Conservation (phyloP, 2,888 invertebrate genomes). For the Mythimna impura region DNA sequence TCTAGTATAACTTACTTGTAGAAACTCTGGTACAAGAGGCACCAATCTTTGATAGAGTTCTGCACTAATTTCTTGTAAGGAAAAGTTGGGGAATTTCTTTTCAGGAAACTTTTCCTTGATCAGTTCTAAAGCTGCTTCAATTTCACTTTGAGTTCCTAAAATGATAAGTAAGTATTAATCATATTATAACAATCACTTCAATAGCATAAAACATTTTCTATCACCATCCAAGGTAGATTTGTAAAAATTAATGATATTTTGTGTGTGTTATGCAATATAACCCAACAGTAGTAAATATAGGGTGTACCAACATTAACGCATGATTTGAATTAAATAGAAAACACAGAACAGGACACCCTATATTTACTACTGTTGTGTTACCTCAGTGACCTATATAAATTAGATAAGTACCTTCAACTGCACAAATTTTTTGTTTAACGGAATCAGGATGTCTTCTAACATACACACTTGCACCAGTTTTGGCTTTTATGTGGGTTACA, state of each 20-base stretch:
- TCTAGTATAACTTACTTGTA: slow-evolving; percentile 85
- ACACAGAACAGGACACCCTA: too few species aligned
- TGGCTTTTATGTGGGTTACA: slow-evolving; percentile 94
- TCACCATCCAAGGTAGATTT: not conserved
- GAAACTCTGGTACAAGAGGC: slow-evolving; percentile 89
- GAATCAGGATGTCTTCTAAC: slow-evolving; percentile 95
- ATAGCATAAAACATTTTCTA: not conserved
- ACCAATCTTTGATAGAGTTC: slow-evolving; percentile 88
- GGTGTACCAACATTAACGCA: too few species aligned
- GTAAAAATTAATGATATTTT: not conserved
- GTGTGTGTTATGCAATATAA: not conserved
- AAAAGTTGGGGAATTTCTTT: slow-evolving; percentile 94
- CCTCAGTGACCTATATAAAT: not conserved
- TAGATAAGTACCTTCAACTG: slow-evolving; percentile 92
- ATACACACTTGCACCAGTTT: slow-evolving; percentile 94
- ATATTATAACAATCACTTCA: not conserved
- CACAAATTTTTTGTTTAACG: slow-evolving; percentile 95
- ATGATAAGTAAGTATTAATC: slow-evolving; percentile 19
- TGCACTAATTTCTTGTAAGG: slow-evolving; percentile 91
- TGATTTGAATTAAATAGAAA: too few species aligned
- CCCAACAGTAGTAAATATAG: not conserved
- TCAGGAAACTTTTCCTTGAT: slow-evolving; percentile 96
- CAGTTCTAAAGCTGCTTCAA: slow-evolving; percentile 95
- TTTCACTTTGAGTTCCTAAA: slow-evolving; percentile 93
- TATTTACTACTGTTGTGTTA: too few species aligned